Conservation (phyloP, 2,888 invertebrate genomes). For the Thymelicus sylvestris region DNA sequence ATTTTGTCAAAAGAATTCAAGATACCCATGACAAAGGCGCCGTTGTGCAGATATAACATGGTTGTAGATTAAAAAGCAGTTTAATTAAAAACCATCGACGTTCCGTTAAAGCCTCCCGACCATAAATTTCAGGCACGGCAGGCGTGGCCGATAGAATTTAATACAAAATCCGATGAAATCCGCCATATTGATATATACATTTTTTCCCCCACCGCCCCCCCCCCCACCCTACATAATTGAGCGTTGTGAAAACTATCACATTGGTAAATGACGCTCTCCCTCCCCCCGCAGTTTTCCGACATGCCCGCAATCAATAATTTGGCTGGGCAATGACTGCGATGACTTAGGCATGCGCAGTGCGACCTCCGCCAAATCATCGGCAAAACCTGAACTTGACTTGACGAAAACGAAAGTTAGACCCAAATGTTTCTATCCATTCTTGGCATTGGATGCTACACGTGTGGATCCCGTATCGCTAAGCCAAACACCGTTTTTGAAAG, state of each 20-base stretch:
- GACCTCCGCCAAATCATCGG: constrained; percentile 67
- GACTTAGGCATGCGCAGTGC: constrained; percentile 77
- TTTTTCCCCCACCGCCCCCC: constrained; percentile 69
- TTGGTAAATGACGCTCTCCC: constrained; percentile 73
- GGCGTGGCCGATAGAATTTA: constrained; percentile 78
- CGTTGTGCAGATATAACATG: constrained; percentile 38
- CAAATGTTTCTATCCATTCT: constrained; percentile 81
- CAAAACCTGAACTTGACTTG: constrained; percentile 84
- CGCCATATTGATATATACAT: constrained; percentile 77
- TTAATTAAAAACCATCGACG: constrained; percentile 60
- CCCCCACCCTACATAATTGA: constrained; percentile 78
- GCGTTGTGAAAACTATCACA: constrained; percentile 84
- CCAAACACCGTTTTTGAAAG: constrained; percentile 39
- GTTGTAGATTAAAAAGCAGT: constrained; percentile 46
- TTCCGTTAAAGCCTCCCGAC: constrained; percentile 54
- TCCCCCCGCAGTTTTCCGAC: constrained; percentile 74
- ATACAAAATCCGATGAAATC: constrained; percentile 73
- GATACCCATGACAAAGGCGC: constrained; percentile 21
- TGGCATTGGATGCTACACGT: constrained; percentile 64
- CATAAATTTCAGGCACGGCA: constrained; percentile 65
- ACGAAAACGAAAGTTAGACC: constrained; percentile 81
- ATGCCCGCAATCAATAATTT: constrained; percentile 84
- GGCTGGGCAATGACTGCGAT: constrained; percentile 84
- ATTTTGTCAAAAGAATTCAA: background rate
- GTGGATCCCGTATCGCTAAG: constrained; percentile 41